Conservation (phyloP, 2,888 invertebrate genomes). For the Thera britannica region DNA sequence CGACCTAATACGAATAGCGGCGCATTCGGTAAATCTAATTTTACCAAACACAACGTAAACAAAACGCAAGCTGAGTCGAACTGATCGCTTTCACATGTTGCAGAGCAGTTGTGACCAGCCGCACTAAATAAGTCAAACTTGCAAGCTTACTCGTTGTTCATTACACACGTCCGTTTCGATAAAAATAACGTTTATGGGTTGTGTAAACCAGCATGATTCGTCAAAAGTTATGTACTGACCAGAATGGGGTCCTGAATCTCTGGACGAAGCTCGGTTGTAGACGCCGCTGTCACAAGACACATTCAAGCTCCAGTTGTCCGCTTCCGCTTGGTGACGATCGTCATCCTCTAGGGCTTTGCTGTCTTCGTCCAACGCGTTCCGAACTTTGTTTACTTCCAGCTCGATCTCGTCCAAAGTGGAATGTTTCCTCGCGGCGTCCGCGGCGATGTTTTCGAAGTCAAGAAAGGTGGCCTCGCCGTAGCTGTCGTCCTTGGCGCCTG, state of each 20-base stretch:
- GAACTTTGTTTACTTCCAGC: slow-evolving; percentile 80
- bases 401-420: slow-evolving; percentile 80
- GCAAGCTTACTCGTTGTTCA: slow-evolving; percentile 50
- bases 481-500: slow-evolving; percentile 69
- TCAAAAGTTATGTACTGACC: slow-evolving; percentile 62
- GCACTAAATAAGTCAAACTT: slow-evolving; percentile 64
- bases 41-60: slow-evolving; percentile 81
- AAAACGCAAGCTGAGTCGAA: slow-evolving; percentile 71
- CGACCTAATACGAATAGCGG: slow-evolving; percentile 76
- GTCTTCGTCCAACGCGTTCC: slow-evolving; percentile 79
- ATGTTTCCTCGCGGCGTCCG: slow-evolving; percentile 64
- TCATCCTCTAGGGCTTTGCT: slow-evolving; percentile 79
- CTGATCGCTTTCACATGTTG: slow-evolving; percentile 66
- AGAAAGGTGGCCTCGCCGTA: slow-evolving; percentile 79
- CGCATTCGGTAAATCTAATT: slow-evolving; percentile 77
- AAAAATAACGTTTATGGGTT: slow-evolving; percentile 70
- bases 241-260: slow-evolving; percentile 82
- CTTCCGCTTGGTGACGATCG: slow-evolving; percentile 75
- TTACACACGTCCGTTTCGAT: slow-evolving; percentile 54
- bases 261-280: slow-evolving; percentile 85
- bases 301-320: slow-evolving; percentile 81
- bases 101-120: slow-evolving; percentile 64
- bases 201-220: slow-evolving; percentile 53
- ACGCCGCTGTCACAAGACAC: slow-evolving; percentile 85
- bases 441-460: slow-evolving; percentile 73